Evolutionary conservation across 2,797 vertebrate genomes (phyloP).

Genomic region (Takifugu ocellatus): DNA sequence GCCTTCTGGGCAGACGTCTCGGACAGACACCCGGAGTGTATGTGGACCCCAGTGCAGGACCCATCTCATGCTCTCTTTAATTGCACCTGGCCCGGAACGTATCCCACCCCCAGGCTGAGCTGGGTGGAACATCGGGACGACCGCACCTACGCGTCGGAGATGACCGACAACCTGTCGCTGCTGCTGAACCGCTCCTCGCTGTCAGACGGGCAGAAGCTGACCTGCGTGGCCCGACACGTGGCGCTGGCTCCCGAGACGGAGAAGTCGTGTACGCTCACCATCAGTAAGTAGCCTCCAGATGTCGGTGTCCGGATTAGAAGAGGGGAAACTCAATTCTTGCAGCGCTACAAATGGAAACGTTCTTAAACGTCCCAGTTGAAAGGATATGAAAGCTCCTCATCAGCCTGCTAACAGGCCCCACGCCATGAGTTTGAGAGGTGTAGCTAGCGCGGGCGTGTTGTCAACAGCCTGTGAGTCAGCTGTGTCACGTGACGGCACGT

Average conservation of each 20-base stretch:
- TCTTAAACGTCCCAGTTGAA: too few relatives aligned
- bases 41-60: conserved; percentile 41
- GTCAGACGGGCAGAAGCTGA: conserved; percentile 70
- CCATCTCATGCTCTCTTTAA: conserved; percentile 66
- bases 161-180: conserved; percentile 58
- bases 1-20: conserved; percentile 72
- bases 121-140: conserved; percentile 65
- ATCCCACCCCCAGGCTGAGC: conserved; percentile 79
- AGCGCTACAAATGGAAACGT: too few relatives aligned
- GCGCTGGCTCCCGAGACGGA: conserved; percentile 23
- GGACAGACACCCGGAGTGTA: conserved; percentile 70
- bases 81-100: conserved; percentile 84
- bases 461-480: neutral
- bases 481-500: conserved; percentile 2
- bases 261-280: conserved; percentile 72
- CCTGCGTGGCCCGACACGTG: conserved; percentile 73
- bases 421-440: neutral
- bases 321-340: too few relatives aligned
- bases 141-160: conserved; percentile 22
- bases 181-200: conserved; percentile 75
- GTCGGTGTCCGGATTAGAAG: neutral
- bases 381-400: too few relatives aligned
- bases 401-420: too few relatives aligned
- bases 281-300: conserved; percentile 75
- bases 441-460: neutral